A percentile compares a stretch with the other conserved stretches of the same genome.
Conservation (phyloP, 2,888 invertebrate genomes). For the Plagodis pulveraria region DNA sequence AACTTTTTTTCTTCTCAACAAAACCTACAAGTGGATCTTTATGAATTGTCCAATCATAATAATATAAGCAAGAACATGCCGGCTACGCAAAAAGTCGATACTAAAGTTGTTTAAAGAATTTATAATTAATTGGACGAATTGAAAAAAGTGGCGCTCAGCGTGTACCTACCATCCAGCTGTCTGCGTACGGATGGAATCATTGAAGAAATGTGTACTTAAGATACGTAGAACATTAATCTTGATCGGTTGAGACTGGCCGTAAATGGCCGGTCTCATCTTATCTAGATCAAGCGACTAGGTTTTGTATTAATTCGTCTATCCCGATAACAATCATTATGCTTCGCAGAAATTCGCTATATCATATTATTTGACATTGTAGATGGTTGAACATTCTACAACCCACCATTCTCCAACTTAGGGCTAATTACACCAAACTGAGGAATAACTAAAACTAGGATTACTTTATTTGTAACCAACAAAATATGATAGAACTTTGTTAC, state of each 20-base stretch:
- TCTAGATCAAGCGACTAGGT: constrained; percentile 6
- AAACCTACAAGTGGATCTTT: neutral
- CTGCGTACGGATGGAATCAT: neutral
- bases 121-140: constrained; percentile 33
- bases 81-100: constrained; percentile 24
- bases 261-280: no score
- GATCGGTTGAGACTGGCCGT: constrained; percentile 14
- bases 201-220: no score
- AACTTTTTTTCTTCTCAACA: neutral
- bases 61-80: constrained; percentile 5
- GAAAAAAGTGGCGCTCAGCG: constrained; percentile 25
- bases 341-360: no score
- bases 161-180: constrained; percentile 13
- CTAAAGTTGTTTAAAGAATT: constrained; percentile 27
- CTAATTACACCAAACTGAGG: no score
- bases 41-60: neutral
- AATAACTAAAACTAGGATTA: no score
- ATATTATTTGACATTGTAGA: no score
- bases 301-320: constrained; percentile 16
- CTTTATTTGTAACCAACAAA: no score
- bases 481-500: no score
- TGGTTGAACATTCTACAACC: no score
- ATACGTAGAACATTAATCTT: no score
- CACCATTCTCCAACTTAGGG: no score
- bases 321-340: neutral